Evolutionary conservation across 2,888 invertebrate genomes (phyloP).

Genomic region (Cyrtodaria siliqua): DNA sequence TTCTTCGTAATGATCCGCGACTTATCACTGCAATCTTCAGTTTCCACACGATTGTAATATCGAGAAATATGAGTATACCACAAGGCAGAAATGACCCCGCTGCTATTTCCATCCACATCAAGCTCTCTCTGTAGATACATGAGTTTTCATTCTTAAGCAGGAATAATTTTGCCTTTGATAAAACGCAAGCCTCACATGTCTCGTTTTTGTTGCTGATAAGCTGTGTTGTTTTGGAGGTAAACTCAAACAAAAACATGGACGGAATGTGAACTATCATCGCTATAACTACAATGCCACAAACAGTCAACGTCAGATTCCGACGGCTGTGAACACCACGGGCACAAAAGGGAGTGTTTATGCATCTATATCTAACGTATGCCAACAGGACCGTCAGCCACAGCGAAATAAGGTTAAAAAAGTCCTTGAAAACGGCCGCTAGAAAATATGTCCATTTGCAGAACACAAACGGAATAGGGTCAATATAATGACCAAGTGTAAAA

Average conservation of each 20-base stretch:
- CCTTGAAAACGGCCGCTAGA: slow-evolving; percentile 8
- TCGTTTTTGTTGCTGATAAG: neutral
- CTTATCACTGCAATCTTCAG: slow-evolving; percentile 12
- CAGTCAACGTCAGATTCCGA: neutral
- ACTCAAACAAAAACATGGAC: slow-evolving; percentile 23
- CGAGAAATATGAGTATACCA: slow-evolving; percentile 10
- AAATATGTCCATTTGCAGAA: slow-evolving; percentile 15
- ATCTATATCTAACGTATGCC: slow-evolving; percentile 35
- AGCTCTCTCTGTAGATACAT: no score
- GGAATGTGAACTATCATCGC: slow-evolving; percentile 24
- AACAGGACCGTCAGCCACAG: slow-evolving; percentile 41
- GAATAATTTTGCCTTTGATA: slow-evolving; percentile 5
- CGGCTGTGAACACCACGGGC: slow-evolving; percentile 15
- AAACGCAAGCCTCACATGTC: slow-evolving; percentile 17
- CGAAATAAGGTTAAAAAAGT: slow-evolving; percentile 28
- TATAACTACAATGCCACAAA: slow-evolving; percentile 6
- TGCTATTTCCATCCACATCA: no score
- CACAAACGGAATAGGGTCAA: slow-evolving; percentile 13
- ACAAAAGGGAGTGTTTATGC: slow-evolving; percentile 32
- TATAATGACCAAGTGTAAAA: slow-evolving; percentile 23
- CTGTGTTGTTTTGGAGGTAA: neutral
- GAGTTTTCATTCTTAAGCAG: slow-evolving; percentile 21
- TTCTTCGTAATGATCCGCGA: slow-evolving; percentile 4
- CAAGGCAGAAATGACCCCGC: slow-evolving; percentile 36
- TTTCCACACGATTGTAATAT: neutral